Conservation (phyloP, 2,888 invertebrate species). For the Tromatobia lineatoria region DNA sequence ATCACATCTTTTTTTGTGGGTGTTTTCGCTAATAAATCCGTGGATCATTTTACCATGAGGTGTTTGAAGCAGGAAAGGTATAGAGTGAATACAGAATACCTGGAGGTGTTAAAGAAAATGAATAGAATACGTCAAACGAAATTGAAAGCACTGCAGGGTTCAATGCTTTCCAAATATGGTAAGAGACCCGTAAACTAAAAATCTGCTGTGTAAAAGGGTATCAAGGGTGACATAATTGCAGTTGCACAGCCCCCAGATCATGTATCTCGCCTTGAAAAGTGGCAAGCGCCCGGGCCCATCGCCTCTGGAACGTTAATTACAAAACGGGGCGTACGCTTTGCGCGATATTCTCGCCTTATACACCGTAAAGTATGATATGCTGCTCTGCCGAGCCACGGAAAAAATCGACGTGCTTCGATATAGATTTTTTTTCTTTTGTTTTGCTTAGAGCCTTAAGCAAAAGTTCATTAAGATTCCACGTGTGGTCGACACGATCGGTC, state of each 20-base stretch:
- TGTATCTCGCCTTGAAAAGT: slow-evolving; percentile 54
- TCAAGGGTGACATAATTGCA: slow-evolving; percentile 77
- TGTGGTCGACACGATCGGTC: slow-evolving; percentile 64
- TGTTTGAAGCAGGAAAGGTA: slow-evolving; percentile 7
- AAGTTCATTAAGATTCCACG: slow-evolving; percentile 79
- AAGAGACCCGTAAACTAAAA: slow-evolving; percentile 71
- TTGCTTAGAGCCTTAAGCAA: slow-evolving; percentile 68
- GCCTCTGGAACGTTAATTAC: slow-evolving; percentile 78
- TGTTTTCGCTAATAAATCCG: too few relatives aligned
- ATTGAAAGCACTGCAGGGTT: neutral
- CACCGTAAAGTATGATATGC: neutral
- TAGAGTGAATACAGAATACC: slow-evolving; percentile 33
- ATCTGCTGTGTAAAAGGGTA: slow-evolving; percentile 67
- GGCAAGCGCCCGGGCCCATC: slow-evolving; percentile 44
- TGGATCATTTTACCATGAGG: neutral
- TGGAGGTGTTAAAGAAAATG: slow-evolving; percentile 3
- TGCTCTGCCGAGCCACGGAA: slow-evolving; percentile 10
- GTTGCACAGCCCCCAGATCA: slow-evolving; percentile 65
- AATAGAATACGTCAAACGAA: slow-evolving; percentile 10
- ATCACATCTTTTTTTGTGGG: too few relatives aligned
- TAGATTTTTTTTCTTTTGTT: slow-evolving; percentile 74
- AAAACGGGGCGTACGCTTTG: slow-evolving; percentile 63
- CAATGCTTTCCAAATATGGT: slow-evolving; percentile 4
- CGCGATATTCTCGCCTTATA: slow-evolving; percentile 32
- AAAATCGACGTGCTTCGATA: slow-evolving; percentile 47